Base-by-base conservation (phyloP, 1,140 invertebrate species). In the Planococcus citri region DNA sequence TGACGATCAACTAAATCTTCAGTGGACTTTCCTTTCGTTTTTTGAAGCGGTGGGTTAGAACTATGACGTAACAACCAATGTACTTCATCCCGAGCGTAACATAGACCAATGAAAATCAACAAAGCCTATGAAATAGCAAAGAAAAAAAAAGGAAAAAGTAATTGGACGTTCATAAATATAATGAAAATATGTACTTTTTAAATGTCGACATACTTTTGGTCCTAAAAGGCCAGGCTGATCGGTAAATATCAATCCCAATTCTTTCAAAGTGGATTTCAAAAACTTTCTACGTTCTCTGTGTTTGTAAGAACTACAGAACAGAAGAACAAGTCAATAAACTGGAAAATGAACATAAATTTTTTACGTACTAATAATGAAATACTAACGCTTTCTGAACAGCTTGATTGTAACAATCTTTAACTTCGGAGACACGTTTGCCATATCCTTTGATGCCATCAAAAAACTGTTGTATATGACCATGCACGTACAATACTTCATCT, bases 181-280 rank as follows among this genome's bases (percentile, higher is more conserved):
- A n/a, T n/a, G n/a, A n/a, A n/a, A n/a, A n/a, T n/a, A n/a, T n/a
- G n/a, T n/a, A n/a, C n/a, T n/a, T 68, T 33, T n/a, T 33, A 9
- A 25, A 8, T 9, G 14, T 24, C 4, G 25, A 25, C 67, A 6
- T 9, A 38, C 82, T 80, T 98, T 98, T 9, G 95, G 95, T 0
- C 96, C 97, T 17, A 99, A 79, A 9, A 99, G 81, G 6, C 97
- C 97, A 20, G 97, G 97, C 77, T 99, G 95, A 82, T 99, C 97
- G 14, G 94, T 93, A 73, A 99, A 86, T 72, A 99, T 93, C 8
- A 98, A 81, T 12, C 91, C 92, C 71, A 99, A 78, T 81, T 99
- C 97, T 79, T 96, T 95, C 1, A 99, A 79, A 1, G 95, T 93
- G 2, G 94, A 94, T 71, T 97, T 84, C 68, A 99, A 80, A 80